Conservation (phyloP, 2,888 invertebrate species). For the Euspilapteryx auroguttella region DNA sequence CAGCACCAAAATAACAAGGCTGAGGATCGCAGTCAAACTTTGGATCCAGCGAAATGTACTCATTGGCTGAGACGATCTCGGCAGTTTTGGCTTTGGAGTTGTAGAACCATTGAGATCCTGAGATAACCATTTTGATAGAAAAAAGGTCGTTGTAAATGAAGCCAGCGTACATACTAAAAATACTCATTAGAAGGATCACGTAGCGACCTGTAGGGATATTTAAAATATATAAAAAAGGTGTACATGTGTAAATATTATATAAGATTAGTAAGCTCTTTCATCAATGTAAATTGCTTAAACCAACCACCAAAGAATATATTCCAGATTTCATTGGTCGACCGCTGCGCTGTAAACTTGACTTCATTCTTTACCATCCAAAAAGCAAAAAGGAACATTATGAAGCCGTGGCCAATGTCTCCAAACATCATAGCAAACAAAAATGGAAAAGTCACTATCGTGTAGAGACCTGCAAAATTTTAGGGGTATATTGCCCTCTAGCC, state of each 20-base stretch:
- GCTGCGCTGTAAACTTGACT: slow-evolving; percentile 63
- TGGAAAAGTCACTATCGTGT: slow-evolving; percentile 87
- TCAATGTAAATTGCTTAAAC: background rate
- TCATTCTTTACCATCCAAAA: slow-evolving; percentile 78
- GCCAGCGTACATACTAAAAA: slow-evolving; percentile 96
- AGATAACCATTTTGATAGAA: slow-evolving; percentile 83
- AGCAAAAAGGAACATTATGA: slow-evolving; percentile 74
- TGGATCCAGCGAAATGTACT: slow-evolving; percentile 62
- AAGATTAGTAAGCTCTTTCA: background rate
- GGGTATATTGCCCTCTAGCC: too few species aligned
- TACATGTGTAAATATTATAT: too few species aligned
- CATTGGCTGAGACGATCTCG: slow-evolving; percentile 13
- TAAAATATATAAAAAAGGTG: background rate
- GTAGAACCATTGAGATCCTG: slow-evolving; percentile 74
- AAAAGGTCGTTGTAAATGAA: slow-evolving; percentile 95
- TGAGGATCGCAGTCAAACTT: slow-evolving; percentile 46
- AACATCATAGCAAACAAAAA: slow-evolving; percentile 96
- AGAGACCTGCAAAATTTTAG: slow-evolving; percentile 77
- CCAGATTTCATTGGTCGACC: slow-evolving; percentile 83
- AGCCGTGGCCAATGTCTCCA: slow-evolving; percentile 88
- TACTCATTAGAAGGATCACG: slow-evolving; percentile 91
- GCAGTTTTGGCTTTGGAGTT: slow-evolving; percentile 9
- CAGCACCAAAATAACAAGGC: slow-evolving; percentile 83
- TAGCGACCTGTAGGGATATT: slow-evolving; percentile 74
- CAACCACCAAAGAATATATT: slow-evolving; percentile 85